Conservation (phyloP, 2,888 invertebrate species). For the Pharmacophagus antenor region DNA sequence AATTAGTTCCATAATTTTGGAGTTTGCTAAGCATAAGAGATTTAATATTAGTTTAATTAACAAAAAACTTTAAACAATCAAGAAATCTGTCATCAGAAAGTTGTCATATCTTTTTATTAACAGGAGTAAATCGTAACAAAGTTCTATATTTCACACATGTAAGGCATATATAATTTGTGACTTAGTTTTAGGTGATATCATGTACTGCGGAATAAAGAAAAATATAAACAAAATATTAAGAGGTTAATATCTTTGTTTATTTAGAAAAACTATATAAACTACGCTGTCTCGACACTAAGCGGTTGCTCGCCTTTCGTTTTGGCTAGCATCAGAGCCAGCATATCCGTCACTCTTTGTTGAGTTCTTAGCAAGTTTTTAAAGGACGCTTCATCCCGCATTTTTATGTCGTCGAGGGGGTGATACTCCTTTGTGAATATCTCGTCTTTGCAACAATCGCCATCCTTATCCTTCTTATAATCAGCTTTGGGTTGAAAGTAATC, state of each 20-base stretch:
- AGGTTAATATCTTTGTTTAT: neutral
- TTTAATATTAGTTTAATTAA: too few species aligned
- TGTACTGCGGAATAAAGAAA: too few species aligned
- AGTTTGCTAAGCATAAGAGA: too few species aligned
- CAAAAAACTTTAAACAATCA: too few species aligned
- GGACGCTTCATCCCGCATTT: conserved; percentile 53
- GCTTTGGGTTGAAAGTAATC: conserved; percentile 36
- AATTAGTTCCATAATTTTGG: too few species aligned
- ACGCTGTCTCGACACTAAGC: conserved; percentile 49
- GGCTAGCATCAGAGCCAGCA: conserved; percentile 59
- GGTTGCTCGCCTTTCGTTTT: conserved; percentile 40
- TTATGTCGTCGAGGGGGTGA: conserved; percentile 46
- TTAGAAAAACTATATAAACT: conserved; percentile 5
- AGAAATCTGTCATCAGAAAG: too few species aligned
- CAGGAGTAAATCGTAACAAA: too few species aligned
- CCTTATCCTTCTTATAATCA: conserved; percentile 20
- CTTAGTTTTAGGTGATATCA: too few species aligned
- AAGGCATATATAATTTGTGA: too few species aligned
- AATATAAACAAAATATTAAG: neutral
- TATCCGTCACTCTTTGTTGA: conserved; percentile 68
- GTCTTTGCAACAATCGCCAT: conserved; percentile 35
- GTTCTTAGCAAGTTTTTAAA: conserved; percentile 62
- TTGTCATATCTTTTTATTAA: too few species aligned
- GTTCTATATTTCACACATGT: too few species aligned
- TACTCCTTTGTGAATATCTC: conserved; percentile 45